Evolutionary conservation across 2,888 invertebrate genomes (phyloP).

Genomic region (Tanaodytes sp.): DNA sequence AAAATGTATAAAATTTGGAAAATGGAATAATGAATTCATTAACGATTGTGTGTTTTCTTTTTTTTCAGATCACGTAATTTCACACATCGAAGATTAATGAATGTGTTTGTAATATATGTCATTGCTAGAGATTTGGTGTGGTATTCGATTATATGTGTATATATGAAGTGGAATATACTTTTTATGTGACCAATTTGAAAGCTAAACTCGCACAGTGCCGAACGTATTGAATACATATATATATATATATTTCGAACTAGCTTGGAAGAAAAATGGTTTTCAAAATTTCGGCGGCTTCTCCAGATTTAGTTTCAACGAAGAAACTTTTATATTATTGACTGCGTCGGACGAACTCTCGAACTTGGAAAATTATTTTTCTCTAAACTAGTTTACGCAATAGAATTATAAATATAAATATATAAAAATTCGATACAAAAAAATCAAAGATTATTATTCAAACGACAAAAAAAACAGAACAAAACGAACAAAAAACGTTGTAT

Average conservation of each 20-base stretch:
- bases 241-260: too few relatives aligned
- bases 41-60: constrained; percentile 14
- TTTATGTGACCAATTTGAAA: constrained; percentile 21
- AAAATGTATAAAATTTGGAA: too few relatives aligned
- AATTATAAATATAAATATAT: too few relatives aligned
- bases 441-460: constrained; percentile 29
- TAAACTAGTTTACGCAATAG: too few relatives aligned
- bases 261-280: constrained; percentile 21
- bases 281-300: too few relatives aligned
- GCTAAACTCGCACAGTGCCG: constrained; percentile 38
- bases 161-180: constrained; percentile 18
- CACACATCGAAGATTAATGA: constrained; percentile 10
- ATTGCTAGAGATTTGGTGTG: constrained; percentile 28
- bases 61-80: constrained; percentile 40
- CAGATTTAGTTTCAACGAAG: too few relatives aligned
- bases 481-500: too few relatives aligned
- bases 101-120: constrained; percentile 12
- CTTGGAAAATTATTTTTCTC: too few relatives aligned
- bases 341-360: too few relatives aligned
- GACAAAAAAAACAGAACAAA: constrained; percentile 24
- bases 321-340: too few relatives aligned
- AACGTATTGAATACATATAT: constrained; percentile 17
- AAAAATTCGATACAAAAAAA: too few relatives aligned
- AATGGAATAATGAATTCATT: too few relatives aligned
- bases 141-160: constrained; percentile 18